Base-by-base conservation (phyloP, 2,797 vertebrate species). In the Emydoidea blandingii region DNA sequence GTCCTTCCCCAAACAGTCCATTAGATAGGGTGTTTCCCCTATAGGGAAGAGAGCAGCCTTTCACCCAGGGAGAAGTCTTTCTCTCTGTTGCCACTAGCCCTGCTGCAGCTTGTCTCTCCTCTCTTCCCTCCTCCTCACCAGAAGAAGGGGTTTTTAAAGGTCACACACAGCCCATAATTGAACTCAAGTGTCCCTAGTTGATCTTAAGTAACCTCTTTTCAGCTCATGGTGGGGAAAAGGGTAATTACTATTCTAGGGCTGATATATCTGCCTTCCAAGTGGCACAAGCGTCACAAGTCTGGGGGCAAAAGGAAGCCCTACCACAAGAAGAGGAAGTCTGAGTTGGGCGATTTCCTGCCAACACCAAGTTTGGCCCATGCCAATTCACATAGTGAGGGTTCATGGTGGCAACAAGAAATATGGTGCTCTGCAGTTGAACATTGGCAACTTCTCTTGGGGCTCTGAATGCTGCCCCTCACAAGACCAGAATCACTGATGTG, bases 401-500 rank as follows among this genome's bases (percentile, higher is more conserved):
- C 56, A 27, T 56, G 25, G 11, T 56, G 25, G 23, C 27, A 56
- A 56, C 25, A 12, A 27, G 56, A 27, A 27, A 25, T 56, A 25
- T 12, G 8, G 10, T 27, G 56, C 56, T 56, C 25, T 31, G 57
- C 12, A 3, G 29, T 29, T 59, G 57, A 31, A 59, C 6, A 29
- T 59, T 31, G 57, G 57, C 57, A 59, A 59, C 57, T 59, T 59
- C 57, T 59, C 57, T 59, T 59, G 12, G 29, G 12, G 12, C 57
- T 59, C 27, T 29, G 12, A 29, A 59, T 59, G 99, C 98, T 99
- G 99, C 98, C 99, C 99, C 85, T 21, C 99, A 99, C 19, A 99
- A 99, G 97, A 99, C 99, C 94, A 99, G 99, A 93, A 99, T 99
- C 95, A 99, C 99, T 1, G 99, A 99, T 57, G 99, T 99, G 2